Evolutionary conservation across 2,113 vertebrate genomes (phyloP), one percentile per base, ranked within the genome.

Genomic region (Sisor rabdophorus): DNA sequence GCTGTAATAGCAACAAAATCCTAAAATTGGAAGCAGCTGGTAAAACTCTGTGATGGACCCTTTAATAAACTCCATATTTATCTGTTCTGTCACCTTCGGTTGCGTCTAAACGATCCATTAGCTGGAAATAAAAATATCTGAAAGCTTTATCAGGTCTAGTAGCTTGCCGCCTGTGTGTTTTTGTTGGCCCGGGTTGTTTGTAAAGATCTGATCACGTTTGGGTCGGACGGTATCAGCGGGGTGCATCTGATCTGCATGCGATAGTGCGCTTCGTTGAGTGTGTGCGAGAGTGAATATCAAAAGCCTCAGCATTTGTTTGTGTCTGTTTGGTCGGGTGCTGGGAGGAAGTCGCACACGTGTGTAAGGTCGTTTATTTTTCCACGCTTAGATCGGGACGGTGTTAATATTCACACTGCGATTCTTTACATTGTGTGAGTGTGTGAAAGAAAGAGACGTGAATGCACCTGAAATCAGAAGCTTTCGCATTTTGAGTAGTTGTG

Each of bases 221-320:
- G n/a, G 13, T 56, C 9, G 13, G 11, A 15, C n/a, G 2, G 40
- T 40, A 65, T 47, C 61, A 64, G 36, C 61, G 13, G 32, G 5
- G 17, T 65, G 16, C 48, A 52, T 69, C 67, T n/a, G 47, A 69
- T 7, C 26, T 53, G 15, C 24, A 7, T 1, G 47, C 30, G 48
- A 52, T n/a, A 47, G 67, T 24, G 48, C 16, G 26, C 11, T n/a
- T 20, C 12, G 15, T 15, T 11, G 24, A 10, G n/a, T 17, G 44
- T 67, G 63, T 47, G 36, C 7, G n/a, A 22, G 28, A 36, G 70
- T 48, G 64, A 40, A 67, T 26, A 67, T 67, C 64, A 20, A 26
- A 53, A 53, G 48, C 67, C 67, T 53, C 67, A 70, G 47, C 11
- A 32, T 70, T 53, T 70, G 67, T 13, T 28, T 69, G 2, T 16